Conservation (phyloP, 2,797 vertebrate species). For the Bufotes viridis region DNA sequence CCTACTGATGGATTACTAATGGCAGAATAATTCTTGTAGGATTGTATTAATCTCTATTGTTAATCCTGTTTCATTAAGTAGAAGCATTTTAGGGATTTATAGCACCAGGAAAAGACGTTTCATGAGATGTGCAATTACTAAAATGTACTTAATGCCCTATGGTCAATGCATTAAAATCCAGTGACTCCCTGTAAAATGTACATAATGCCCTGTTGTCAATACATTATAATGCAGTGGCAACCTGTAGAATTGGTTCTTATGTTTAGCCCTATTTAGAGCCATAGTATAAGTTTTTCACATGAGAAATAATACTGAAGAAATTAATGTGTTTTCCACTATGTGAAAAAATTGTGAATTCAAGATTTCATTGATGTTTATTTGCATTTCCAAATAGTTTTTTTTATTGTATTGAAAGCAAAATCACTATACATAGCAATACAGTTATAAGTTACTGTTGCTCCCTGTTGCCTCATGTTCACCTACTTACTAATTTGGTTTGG, state of each 20-base stretch:
- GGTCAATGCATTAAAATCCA: neutral
- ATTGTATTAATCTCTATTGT: constrained; percentile 66
- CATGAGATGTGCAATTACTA: constrained; percentile 33
- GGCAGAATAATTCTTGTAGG: constrained; percentile 69
- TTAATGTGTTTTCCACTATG: neutral
- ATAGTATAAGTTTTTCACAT: neutral
- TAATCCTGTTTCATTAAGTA: constrained; percentile 67
- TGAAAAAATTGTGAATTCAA: neutral
- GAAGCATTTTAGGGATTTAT: constrained; percentile 56
- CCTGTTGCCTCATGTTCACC: too few species aligned
- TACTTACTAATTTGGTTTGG: too few species aligned
- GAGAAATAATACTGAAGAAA: neutral
- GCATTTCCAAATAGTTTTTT: neutral
- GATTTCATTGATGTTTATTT: neutral
- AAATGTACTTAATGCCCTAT: too few species aligned
- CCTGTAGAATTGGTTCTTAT: neutral
- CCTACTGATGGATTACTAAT: constrained; percentile 65
- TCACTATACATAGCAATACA: too few species aligned
- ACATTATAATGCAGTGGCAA: neutral
- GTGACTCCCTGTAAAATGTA: neutral
- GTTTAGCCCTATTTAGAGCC: neutral
- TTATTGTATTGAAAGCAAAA: neutral
- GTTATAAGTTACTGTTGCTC: too few species aligned
- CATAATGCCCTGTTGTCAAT: too few species aligned
- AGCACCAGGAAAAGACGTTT: constrained; percentile 32